A percentile compares a stretch with the other conserved stretches of the same genome.
Evolutionary conservation across 2,888 invertebrate genomes (phyloP).

Genomic region (Amblyjoppa fuscipennis): DNA sequence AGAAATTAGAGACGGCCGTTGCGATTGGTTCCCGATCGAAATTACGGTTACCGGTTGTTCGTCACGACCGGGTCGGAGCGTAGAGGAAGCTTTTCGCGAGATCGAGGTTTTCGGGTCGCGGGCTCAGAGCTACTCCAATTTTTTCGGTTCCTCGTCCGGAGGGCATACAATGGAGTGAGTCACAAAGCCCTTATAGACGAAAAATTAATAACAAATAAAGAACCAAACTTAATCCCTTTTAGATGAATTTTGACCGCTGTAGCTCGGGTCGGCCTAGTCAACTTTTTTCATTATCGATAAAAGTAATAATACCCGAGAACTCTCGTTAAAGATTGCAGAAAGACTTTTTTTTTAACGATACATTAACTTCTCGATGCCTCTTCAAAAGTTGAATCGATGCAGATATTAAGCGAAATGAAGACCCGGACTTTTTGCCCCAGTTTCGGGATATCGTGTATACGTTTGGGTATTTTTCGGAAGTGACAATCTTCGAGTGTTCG

Average conservation of each 20-base stretch:
- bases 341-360: not conserved
- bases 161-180: not conserved
- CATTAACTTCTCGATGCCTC: not conserved
- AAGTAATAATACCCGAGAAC: not conserved
- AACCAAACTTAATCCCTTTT: not conserved
- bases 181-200: not conserved
- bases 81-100: slow-evolving; percentile 1
- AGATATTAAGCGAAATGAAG: not conserved
- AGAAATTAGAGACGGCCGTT: slow-evolving; percentile 35
- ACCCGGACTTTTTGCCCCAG: not conserved
- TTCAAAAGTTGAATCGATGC: not conserved
- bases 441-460: not conserved
- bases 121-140: not conserved
- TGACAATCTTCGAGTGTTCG: not conserved
- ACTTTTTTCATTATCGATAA: not conserved
- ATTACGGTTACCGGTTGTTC: not conserved
- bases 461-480: not conserved
- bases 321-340: not conserved
- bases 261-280: not conserved
- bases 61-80: not conserved
- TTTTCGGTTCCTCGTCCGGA: not conserved
- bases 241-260: not conserved
- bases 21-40: slow-evolving; percentile 40
- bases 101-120: not conserved
- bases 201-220: not conserved